Conservation (phyloP, 2,888 invertebrate species). For the Apodemia duryi region DNA sequence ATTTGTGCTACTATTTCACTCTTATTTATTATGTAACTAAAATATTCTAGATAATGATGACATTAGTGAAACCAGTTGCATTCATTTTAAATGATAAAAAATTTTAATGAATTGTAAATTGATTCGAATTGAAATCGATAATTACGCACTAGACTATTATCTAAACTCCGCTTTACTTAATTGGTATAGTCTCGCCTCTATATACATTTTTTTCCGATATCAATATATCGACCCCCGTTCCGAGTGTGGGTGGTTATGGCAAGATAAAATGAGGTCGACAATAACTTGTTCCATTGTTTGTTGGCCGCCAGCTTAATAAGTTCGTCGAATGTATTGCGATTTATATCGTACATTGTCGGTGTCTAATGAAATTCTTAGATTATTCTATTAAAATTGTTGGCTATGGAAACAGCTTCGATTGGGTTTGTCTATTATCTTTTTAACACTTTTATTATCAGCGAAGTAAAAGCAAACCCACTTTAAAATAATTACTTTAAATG, state of each 20-base stretch:
- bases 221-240: constrained; percentile 52
- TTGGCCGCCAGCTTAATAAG: constrained; percentile 76
- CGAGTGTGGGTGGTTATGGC: constrained; percentile 41
- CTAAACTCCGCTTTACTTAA: constrained; percentile 54
- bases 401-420: constrained; percentile 25
- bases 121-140: background rate
- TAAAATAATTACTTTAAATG: too few species aligned
- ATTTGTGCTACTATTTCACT: too few species aligned
- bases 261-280: constrained; percentile 72
- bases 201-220: constrained; percentile 69
- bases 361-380: constrained; percentile 48
- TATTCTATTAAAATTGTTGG: background rate
- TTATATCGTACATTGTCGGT: constrained; percentile 68
- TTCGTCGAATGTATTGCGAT: constrained; percentile 76
- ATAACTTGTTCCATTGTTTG: constrained; percentile 76
- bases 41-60: too few species aligned
- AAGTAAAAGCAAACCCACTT: too few species aligned
- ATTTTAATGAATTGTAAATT: too few species aligned
- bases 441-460: background rate
- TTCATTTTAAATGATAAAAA: too few species aligned
- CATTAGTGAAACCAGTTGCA: too few species aligned
- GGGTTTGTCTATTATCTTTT: background rate
- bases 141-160: constrained; percentile 15
- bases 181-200: constrained; percentile 64
- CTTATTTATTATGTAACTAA: too few species aligned